Base-by-base conservation (phyloP, 2,113 vertebrate genomes). In the Riparia riparia region DNA sequence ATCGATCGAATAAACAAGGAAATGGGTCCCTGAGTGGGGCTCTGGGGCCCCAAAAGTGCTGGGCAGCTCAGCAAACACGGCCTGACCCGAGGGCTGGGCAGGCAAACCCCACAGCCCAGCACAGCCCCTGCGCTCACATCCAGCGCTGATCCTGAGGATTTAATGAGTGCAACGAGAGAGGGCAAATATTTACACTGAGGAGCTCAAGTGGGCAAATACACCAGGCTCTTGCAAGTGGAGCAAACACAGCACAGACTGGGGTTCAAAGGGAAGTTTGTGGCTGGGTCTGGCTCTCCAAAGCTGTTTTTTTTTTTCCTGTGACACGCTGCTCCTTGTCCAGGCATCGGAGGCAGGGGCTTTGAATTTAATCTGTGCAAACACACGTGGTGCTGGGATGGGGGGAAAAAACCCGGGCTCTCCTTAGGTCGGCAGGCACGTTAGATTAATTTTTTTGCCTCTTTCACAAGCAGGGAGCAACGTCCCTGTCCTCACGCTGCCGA, bases 131-230 rank as follows among this genome's bases (percentile, higher is more conserved):
- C 4, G 25, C 84, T 39, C 8, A 0, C 41, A 49, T 25, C 73
- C 91, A 86, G 56, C 63, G 29, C 66, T 29, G 18, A 82, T 31
- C 31, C 60, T 1, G 14, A 39, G 66, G 66, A 19, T 73, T 94
- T 95, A 95, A 96, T 50, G 85, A 91, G 64, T 6, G 25, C 22
- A 15, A 81, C 0, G 2, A 93, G 73, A 53, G 78, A 78, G 89
- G 83, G 74, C 78, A 96, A 95, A 96, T 96, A 96, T 96, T 96
- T 89, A 86, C 92, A 69, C 34, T 47, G 78, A 88, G 84, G 80
- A 93, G 81, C 88, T 96, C 68, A 73, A 94, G 93, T 60, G 39
- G 89, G 76, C 91, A 97, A 95, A 95, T 63, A 97, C 94, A 92
- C 4, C 44, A 24, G 85, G 73, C 78, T 49, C 68, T 72, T 86